A percentile compares a stretch with the other conserved stretches of the same genome.
Conservation (phyloP, 2,888 invertebrate species). For the Panopea generosa region DNA sequence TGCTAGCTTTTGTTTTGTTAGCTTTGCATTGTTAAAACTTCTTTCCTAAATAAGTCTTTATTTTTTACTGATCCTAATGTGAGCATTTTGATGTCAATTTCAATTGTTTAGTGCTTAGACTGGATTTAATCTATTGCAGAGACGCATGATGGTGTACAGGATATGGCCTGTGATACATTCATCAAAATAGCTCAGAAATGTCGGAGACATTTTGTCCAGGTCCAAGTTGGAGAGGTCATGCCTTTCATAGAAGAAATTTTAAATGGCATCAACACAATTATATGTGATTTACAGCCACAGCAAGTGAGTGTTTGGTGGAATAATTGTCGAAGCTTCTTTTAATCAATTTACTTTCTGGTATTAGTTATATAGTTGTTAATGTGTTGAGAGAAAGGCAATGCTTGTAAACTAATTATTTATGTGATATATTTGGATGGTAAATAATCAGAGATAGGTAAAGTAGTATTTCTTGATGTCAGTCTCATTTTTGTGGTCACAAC, state of each 20-base stretch:
- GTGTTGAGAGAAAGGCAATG: not conserved
- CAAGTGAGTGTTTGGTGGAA: conserved; percentile 91
- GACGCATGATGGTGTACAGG: conserved; percentile 99
- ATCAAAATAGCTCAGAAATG: conserved; percentile 99
- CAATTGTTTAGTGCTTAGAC: too few relatives aligned
- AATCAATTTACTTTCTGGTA: too few relatives aligned
- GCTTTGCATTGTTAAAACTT: too few relatives aligned
- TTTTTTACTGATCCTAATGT: too few relatives aligned
- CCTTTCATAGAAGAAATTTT: conserved; percentile 99
- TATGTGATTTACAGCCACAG: conserved; percentile 99
- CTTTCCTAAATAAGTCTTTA: too few relatives aligned
- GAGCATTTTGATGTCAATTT: too few relatives aligned
- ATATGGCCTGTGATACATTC: conserved; percentile 99
- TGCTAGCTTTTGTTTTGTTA: too few relatives aligned
- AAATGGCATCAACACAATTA: conserved; percentile 97
- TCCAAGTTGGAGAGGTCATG: conserved; percentile 97
- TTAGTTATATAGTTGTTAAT: not conserved
- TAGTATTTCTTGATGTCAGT: too few relatives aligned
- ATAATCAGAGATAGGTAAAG: too few relatives aligned
- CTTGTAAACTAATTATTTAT: not conserved
- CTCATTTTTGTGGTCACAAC: too few relatives aligned
- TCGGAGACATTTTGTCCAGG: conserved; percentile 97
- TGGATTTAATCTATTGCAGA: conserved; percentile 89
- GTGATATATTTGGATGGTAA: too few relatives aligned
- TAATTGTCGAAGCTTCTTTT: too few relatives aligned